Base-by-base conservation (phyloP, 2,888 invertebrate species). In the Latheticus oryzae region DNA sequence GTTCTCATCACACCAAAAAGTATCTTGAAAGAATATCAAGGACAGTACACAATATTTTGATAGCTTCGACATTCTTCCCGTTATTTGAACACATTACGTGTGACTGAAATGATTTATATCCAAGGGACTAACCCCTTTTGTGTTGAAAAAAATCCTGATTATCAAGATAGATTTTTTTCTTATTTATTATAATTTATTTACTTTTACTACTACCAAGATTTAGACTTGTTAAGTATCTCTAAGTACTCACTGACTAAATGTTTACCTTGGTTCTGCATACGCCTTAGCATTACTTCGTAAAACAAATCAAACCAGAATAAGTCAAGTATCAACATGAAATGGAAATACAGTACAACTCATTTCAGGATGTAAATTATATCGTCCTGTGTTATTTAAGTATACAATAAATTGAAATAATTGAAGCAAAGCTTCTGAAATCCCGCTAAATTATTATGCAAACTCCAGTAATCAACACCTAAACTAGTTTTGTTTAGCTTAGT, bases 251-350 rank as follows among this genome's bases (percentile, higher is more conserved):
- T 40, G 35, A 53, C 26, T 54, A 33, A 48, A 58, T 54, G 42
- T 58, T 58, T 53, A 48, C 42, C 28, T 58, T 56, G 33, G 56
- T 51, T 43, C 40, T 33, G 47, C 48, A 38, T 55, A 24, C 47
- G 32, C 30, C 38, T 45, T 43, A 23, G 15, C 37, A 43, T 43
- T 28, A 11, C 35, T 16, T 7, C 26, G 28, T 3, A 13, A 35
- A 43, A 53, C 53, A 35, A 43, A 43, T 45, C 53, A 53, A 30
- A 43, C 33, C 24, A 23, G 43, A 43, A 53, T 53, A 42, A 53
- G 37, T 19, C 53, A 54, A 54, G 45, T 37, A 54, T 45, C 45
- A 32, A 32, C 53, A 54, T 37, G 26, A 26, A 54, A 54, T 54
- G 53, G 50, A 54, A 54, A 54, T 45, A 45, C 28, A 17, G 21